phyloP scores from a whole-genome alignment of 2,888 invertebrate species.

The Caenorhabditis uteleia region DNA sequence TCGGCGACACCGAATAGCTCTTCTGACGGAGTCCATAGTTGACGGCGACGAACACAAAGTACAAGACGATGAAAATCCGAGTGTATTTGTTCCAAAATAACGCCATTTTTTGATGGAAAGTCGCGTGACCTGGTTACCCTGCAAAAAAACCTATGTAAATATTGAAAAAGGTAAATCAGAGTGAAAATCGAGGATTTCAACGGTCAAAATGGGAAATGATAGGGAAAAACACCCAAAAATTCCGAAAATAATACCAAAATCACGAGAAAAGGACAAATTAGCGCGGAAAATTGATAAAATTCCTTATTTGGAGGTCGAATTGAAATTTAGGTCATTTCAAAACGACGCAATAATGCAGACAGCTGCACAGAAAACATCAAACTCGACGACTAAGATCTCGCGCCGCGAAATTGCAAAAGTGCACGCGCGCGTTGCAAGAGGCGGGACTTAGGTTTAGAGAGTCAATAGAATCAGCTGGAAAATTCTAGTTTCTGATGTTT shows the following conservation, averaged over 20 bases:
- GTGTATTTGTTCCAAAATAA: conserved; percentile 57
- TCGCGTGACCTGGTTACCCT: neutral
- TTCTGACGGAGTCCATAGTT: conserved; percentile 55
- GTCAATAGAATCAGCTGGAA: conserved; percentile 13
- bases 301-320: too few species aligned
- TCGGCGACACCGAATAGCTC: conserved; percentile 58
- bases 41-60: conserved; percentile 35
- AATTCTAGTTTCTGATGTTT: neutral
- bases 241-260: neutral
- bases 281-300: neutral
- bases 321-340: neutral
- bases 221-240: neutral
- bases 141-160: neutral
- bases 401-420: conserved; percentile 7
- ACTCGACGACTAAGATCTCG: neutral
- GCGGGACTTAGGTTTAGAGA: too few species aligned
- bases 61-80: conserved; percentile 47
- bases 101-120: conserved; percentile 41
- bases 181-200: neutral
- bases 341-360: neutral
- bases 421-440: neutral
- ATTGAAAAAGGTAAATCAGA: neutral
- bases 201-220: neutral
- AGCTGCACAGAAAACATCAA: neutral
- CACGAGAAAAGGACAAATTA: neutral